Percentiles rank a stretch among this genome's conserved stretches.
Evolutionary conservation across 2,888 invertebrate genomes (phyloP).

Genomic region (Spodoptera exigua): DNA sequence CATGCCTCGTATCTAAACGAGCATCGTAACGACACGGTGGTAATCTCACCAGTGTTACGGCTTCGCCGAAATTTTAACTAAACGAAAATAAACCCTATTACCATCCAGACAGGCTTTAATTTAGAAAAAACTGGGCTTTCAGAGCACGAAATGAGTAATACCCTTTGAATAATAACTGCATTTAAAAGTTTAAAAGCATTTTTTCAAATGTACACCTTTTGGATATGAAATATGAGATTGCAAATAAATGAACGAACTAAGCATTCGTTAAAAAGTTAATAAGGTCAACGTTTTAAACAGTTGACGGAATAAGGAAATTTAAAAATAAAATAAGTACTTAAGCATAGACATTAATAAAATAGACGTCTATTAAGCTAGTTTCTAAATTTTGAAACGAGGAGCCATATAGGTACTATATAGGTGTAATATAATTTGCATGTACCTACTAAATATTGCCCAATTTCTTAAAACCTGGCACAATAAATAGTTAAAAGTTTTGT

Average conservation of each 20-base stretch:
- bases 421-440: no score
- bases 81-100: conserved; percentile 66
- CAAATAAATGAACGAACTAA: conserved; percentile 20
- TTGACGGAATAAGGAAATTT: no score
- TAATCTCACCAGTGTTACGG: conserved; percentile 82
- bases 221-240: conserved; percentile 34
- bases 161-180: conserved; percentile 68
- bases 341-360: no score
- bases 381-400: no score
- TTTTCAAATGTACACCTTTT: conserved; percentile 51
- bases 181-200: conserved; percentile 60
- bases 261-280: conserved; percentile 8
- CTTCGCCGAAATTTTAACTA: conserved; percentile 51
- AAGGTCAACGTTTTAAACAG: neutral
- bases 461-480: no score
- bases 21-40: conserved; percentile 86
- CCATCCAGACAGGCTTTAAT: conserved; percentile 47
- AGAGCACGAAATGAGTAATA: conserved; percentile 66
- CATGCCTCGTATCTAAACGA: conserved; percentile 87
- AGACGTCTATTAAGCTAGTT: no score
- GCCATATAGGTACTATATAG: no score
- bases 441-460: no score
- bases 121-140: conserved; percentile 33
- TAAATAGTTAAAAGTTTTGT: no score
- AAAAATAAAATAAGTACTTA: no score